Evolutionary conservation across 2,888 invertebrate species (phyloP).

Genomic region (Lasioglossum pauxillum): DNA sequence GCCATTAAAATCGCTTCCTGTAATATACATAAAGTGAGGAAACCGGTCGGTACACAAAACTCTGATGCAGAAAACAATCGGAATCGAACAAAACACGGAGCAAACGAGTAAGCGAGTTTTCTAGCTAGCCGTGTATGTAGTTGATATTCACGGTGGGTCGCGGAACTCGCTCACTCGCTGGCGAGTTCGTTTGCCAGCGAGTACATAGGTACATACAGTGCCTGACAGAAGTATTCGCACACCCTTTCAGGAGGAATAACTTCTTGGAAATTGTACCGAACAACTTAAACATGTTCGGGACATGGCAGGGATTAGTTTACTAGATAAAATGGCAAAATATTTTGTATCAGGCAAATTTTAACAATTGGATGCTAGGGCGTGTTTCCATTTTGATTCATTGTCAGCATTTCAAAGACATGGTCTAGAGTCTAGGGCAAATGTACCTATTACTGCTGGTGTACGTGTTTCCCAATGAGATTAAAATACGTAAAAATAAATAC

Average conservation of each 20-base stretch:
- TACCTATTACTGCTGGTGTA: no score
- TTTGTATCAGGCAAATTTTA: not conserved
- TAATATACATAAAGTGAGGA: constrained; percentile 15
- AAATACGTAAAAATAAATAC: no score
- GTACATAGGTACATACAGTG: not conserved
- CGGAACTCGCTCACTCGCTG: not conserved
- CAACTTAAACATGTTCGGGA: not conserved
- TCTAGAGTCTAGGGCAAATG: no score
- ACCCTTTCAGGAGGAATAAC: not conserved
- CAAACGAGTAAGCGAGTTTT: constrained; percentile 7
- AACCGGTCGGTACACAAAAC: constrained; percentile 8
- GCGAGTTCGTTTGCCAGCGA: not conserved
- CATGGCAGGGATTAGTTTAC: not conserved
- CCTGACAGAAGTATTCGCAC: not conserved
- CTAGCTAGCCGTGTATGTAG: not conserved
- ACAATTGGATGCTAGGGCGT: not conserved
- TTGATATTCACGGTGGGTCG: not conserved
- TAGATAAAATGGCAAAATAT: not conserved
- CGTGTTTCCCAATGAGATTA: no score
- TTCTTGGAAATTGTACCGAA: not conserved
- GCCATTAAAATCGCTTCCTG: constrained; percentile 6
- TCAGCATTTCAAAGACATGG: no score
- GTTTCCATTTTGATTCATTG: not conserved
- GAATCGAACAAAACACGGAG: constrained; percentile 35
- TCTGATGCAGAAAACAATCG: constrained; percentile 3